These are phyloP conservation scores for Phymastichus coffea DNA, from an alignment of 1,140 invertebrate species.

Conservation along the genomic window DNA sequence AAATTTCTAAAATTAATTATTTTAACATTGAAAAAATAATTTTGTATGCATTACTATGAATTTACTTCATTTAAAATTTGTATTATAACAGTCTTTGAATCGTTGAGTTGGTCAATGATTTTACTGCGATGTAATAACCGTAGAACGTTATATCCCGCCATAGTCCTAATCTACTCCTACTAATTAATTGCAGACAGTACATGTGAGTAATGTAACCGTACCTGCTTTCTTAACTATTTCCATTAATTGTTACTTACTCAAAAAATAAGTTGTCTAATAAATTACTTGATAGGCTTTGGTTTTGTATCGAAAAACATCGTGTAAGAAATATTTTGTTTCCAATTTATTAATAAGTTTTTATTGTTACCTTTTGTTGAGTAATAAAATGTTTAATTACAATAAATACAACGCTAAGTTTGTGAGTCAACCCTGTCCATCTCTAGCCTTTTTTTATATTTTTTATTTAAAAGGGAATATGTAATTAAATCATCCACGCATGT, in stretches of 20 bases:
- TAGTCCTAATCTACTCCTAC: slow-evolving; percentile 2
- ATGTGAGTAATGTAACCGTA: slow-evolving; percentile 22
- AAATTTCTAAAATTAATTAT: no score
- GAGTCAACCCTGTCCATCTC: background rate
- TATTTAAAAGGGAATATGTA: background rate
- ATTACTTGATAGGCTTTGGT: no score
- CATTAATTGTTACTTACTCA: slow-evolving; percentile 2
- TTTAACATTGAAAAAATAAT: no score
- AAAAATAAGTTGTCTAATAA: slow-evolving; percentile 13
- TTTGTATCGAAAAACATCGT: slow-evolving; percentile 5
- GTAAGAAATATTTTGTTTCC: slow-evolving; percentile 1
- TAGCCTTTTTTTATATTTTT: background rate
- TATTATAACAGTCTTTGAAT: no score
- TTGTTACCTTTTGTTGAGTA: slow-evolving; percentile 49
- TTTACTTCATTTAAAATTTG: no score
- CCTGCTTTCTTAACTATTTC: slow-evolving; percentile 15
- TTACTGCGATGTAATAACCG: background rate
- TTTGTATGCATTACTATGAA: no score
- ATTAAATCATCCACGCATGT: no score
- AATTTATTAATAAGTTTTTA: slow-evolving; percentile 26
- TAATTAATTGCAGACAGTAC: slow-evolving; percentile 9
- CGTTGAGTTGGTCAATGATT: background rate
- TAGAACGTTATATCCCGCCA: slow-evolving; percentile 13
- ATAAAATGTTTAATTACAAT: slow-evolving; percentile 46
- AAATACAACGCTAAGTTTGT: no score